Evolutionary conservation across 2,797 vertebrate species (phyloP).

Genomic region (Pipistrellus pipistrellus): DNA sequence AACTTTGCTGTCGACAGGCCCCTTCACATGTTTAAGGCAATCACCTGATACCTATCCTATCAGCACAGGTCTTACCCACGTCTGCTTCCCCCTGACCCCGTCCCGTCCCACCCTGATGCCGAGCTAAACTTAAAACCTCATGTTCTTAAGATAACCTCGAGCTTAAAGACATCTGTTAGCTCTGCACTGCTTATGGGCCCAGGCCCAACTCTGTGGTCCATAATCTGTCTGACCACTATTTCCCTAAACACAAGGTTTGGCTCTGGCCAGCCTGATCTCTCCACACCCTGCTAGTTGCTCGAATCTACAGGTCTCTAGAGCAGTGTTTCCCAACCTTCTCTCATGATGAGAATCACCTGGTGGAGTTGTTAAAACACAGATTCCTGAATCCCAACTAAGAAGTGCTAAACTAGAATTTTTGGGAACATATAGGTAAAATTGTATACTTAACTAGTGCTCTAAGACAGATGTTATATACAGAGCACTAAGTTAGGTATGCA

Average conservation of each 20-base stretch:
- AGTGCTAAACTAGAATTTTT: no score
- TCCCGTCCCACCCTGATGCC: neutral
- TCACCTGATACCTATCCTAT: neutral
- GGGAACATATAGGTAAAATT: no score
- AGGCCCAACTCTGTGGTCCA: conserved; percentile 62
- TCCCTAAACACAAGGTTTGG: conserved; percentile 44
- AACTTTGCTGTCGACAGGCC: neutral
- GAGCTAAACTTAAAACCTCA: neutral
- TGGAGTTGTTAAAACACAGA: no score
- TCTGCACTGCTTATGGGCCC: conserved; percentile 24
- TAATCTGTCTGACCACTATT: conserved; percentile 54
- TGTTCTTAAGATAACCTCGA: neutral
- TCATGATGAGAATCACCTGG: no score
- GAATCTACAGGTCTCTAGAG: neutral
- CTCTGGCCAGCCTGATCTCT: neutral
- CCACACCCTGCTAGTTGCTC: neutral
- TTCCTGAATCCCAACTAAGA: no score
- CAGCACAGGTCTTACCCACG: neutral
- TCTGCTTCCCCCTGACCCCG: neutral
- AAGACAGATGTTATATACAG: no score
- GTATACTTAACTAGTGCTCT: no score
- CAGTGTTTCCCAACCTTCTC: no score
- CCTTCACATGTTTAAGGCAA: neutral
- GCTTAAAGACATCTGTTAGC: conserved; percentile 6
- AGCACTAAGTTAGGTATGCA: no score